A percentile compares a stretch with the other conserved stretches of the same genome.
These are phyloP conservation scores for Gopherus flavomarginatus DNA, from an alignment of 2,113 vertebrate genomes.

Conservation along the genomic window DNA sequence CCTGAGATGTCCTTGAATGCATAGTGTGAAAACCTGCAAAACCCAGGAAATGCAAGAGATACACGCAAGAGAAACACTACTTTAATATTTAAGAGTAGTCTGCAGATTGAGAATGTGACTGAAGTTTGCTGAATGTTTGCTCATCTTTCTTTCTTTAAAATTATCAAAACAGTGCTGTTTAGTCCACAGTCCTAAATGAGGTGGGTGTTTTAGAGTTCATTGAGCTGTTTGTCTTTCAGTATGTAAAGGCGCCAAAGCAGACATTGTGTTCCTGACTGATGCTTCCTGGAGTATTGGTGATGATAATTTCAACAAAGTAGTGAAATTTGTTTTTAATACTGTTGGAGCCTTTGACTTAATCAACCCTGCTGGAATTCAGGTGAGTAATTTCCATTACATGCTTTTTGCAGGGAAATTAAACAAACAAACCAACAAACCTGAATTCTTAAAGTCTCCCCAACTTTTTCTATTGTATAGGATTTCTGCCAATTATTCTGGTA, in stretches of 20 bases:
- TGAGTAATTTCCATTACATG: conserved; percentile 56
- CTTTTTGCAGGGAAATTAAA: not conserved
- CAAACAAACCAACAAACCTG: not conserved
- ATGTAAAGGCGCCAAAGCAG: conserved; percentile 97
- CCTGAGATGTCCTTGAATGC: not conserved
- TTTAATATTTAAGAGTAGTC: not conserved
- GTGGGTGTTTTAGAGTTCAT: not conserved
- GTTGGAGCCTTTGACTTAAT: conserved; percentile 92
- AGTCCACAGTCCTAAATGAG: not conserved
- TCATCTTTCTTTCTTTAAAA: not conserved
- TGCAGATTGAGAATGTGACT: not conserved
- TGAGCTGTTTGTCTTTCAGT: conserved; percentile 77
- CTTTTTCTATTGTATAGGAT: not conserved
- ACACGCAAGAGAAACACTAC: not conserved
- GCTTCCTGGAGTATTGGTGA: conserved; percentile 99
- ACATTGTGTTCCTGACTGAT: conserved; percentile 96
- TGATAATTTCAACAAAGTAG: conserved; percentile 95
- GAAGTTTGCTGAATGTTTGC: not conserved
- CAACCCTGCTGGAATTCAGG: conserved; percentile 94
- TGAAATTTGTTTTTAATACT: conserved; percentile 90
- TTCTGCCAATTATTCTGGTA: not conserved
- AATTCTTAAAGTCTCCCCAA: not conserved
- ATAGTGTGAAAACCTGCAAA: not conserved
- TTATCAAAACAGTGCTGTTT: not conserved
- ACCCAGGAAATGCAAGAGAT: not conserved